phyloP scores from a whole-genome alignment of 2,888 invertebrate genomes.

The Oscheius myriophilus region DNA sequence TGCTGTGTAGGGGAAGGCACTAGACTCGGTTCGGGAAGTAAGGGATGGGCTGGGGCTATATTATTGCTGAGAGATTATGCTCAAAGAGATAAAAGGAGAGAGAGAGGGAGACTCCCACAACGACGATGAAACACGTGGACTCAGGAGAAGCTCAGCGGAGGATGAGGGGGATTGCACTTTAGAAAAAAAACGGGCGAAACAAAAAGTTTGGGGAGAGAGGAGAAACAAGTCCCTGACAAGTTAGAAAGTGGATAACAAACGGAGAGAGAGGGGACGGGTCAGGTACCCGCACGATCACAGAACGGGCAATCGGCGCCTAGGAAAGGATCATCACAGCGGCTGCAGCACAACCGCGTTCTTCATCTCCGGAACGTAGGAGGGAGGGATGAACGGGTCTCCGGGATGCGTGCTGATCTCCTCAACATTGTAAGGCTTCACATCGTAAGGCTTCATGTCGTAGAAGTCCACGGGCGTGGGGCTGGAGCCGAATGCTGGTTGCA shows the following conservation, averaged over 20 bases:
- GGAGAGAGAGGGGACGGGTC: slow-evolving; percentile 5
- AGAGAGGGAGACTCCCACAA: slow-evolving; percentile 13
- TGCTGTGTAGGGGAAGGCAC: slow-evolving; percentile 21
- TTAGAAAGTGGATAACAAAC: slow-evolving; percentile 28
- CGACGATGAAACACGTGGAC: slow-evolving; percentile 18
- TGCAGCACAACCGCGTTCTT: slow-evolving; percentile 68
- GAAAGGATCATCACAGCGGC: slow-evolving; percentile 52
- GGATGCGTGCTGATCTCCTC: slow-evolving; percentile 38
- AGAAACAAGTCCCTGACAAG: slow-evolving; percentile 19
- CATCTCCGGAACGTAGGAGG: slow-evolving; percentile 65
- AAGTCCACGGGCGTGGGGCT: slow-evolving; percentile 21
- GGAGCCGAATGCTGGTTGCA: slow-evolving; percentile 11
- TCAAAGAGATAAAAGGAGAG: neutral
- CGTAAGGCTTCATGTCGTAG: slow-evolving; percentile 32
- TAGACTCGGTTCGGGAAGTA: neutral
- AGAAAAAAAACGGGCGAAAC: too few species aligned
- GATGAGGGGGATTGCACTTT: slow-evolving; percentile 6
- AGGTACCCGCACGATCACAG: too few species aligned
- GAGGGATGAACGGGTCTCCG: slow-evolving; percentile 67
- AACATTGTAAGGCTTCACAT: slow-evolving; percentile 32
- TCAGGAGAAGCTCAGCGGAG: slow-evolving; percentile 35
- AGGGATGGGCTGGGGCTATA: slow-evolving; percentile 2
- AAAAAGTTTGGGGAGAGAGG: slow-evolving; percentile 10
- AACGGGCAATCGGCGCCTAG: slow-evolving; percentile 15
- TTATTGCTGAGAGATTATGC: neutral